Conservation (phyloP, 2,113 vertebrate species). For the Marmota monax region DNA sequence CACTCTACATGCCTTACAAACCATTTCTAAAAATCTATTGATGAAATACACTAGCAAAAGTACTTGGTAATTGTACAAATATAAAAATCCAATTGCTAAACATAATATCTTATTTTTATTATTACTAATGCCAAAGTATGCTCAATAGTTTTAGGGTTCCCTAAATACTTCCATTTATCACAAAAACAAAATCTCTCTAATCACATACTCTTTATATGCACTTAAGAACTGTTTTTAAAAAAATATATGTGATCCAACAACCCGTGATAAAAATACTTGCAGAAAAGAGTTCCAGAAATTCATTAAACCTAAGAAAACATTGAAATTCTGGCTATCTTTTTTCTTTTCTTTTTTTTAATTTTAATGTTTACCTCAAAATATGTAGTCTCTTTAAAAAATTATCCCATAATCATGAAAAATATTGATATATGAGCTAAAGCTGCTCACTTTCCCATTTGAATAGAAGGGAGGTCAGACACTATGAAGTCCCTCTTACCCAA, state of each 20-base stretch:
- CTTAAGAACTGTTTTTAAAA: neutral
- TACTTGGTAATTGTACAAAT: neutral
- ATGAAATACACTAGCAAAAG: neutral
- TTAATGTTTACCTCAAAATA: neutral
- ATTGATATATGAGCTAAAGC: neutral
- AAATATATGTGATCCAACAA: neutral
- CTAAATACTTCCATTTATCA: neutral
- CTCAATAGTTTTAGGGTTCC: neutral
- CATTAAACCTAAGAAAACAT: slow-evolving; percentile 9
- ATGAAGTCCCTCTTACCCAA: neutral
- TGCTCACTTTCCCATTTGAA: neutral
- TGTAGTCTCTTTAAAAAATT: neutral
- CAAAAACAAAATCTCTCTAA: slow-evolving; percentile 9
- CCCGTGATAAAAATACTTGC: neutral
- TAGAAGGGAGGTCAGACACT: neutral
- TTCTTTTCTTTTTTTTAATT: neutral
- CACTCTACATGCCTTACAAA: neutral
- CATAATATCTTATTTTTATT: slow-evolving; percentile 1
- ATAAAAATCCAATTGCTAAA: neutral
- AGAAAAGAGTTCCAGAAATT: slow-evolving; percentile 12
- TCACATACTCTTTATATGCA: neutral
- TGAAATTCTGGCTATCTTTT: neutral
- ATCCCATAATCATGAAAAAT: neutral
- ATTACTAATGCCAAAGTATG: neutral
- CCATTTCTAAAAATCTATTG: neutral